Evolutionary conservation across 2,113 vertebrate genomes (phyloP).

Genomic region (Periophthalmus modestus): DNA sequence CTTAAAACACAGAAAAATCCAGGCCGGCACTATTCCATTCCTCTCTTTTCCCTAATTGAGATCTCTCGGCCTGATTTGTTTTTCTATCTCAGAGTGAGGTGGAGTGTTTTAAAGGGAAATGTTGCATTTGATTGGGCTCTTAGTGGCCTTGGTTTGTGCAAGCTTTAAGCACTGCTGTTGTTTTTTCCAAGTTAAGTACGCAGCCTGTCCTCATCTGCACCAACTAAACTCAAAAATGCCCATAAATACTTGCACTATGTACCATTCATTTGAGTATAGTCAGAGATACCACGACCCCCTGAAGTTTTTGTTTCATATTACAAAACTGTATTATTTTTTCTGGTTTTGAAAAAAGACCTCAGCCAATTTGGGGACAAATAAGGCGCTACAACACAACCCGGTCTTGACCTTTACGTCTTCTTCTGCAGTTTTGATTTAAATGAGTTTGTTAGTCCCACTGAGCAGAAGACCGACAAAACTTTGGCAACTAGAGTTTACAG

Average conservation of each 20-base stretch:
- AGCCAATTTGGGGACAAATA: constrained; percentile 28
- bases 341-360: constrained; percentile 23
- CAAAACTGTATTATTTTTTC: constrained; percentile 15
- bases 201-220: constrained; percentile 46
- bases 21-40: constrained; percentile 18
- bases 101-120: constrained; percentile 57
- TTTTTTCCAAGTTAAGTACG: constrained; percentile 44
- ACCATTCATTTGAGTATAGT: constrained; percentile 37
- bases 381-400: constrained; percentile 18
- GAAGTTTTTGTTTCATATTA: constrained; percentile 53
- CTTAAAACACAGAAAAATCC: constrained; percentile 9
- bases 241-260: constrained; percentile 9
- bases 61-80: constrained; percentile 8
- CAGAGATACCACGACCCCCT: constrained; percentile 40
- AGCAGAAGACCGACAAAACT: constrained; percentile 11
- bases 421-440: constrained; percentile 38
- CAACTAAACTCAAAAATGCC: constrained; percentile 11
- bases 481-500: background rate
- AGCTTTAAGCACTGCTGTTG: constrained; percentile 35
- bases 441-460: constrained; percentile 41
- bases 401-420: constrained; percentile 20
- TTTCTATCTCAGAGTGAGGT: constrained; percentile 4
- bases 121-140: constrained; percentile 59
- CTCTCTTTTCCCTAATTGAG: constrained; percentile 7
- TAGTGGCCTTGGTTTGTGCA: constrained; percentile 44